These are phyloP conservation scores for Procambarus clarkii DNA, from an alignment of 1,140 invertebrate genomes.

Conservation along the genomic window DNA sequence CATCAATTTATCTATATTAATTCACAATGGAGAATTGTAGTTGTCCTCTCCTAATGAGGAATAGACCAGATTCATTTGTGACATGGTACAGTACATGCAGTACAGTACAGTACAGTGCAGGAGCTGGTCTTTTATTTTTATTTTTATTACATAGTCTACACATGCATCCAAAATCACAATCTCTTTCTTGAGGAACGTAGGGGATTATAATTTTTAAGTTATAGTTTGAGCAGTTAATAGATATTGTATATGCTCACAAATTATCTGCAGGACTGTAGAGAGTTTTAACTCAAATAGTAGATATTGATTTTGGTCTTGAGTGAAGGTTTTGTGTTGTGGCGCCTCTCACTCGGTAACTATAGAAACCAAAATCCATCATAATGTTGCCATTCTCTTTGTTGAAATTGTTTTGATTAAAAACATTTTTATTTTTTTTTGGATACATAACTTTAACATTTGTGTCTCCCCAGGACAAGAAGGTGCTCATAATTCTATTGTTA, in stretches of 20 bases:
- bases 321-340: not conserved
- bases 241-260: not conserved
- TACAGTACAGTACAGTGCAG: too few relatives aligned
- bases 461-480: not conserved
- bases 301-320: not conserved
- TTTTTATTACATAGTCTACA: not conserved
- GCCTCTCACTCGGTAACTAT: not conserved
- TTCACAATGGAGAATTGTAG: not conserved
- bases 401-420: not conserved
- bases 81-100: not conserved
- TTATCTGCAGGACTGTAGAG: not conserved
- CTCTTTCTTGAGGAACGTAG: not conserved
- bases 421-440: not conserved
- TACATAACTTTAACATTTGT: not conserved
- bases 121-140: not conserved
- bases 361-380: not conserved
- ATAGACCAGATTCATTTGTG: not conserved
- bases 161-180: not conserved
- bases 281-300: not conserved
- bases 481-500: not conserved
- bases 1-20: not conserved
- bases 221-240: not conserved
- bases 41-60: not conserved
- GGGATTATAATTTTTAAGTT: not conserved
- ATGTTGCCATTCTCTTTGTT: not conserved